These are phyloP conservation scores for Tetrax tetrax DNA, from an alignment of 2,113 vertebrate species.

Conservation along the genomic window DNA sequence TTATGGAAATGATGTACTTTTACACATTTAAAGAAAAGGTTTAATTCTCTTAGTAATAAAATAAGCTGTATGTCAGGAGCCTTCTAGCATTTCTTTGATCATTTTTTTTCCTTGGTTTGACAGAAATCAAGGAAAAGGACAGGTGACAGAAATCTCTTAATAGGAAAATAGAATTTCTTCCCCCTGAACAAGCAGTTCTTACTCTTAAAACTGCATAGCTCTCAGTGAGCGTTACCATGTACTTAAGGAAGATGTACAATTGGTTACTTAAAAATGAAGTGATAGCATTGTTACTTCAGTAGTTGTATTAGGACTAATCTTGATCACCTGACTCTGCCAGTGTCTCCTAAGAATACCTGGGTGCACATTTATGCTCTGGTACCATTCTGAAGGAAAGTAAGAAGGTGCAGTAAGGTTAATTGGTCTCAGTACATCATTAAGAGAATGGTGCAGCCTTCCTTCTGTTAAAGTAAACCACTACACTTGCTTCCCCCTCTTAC, in stretches of 20 bases:
- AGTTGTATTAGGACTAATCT: background rate
- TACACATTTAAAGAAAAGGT: background rate
- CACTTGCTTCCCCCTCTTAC: background rate
- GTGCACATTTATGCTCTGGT: background rate
- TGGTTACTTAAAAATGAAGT: background rate
- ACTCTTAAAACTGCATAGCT: background rate
- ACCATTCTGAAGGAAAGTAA: background rate
- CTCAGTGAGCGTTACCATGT: background rate
- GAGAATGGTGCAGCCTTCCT: background rate
- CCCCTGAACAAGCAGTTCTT: too few species aligned
- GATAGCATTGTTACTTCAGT: background rate
- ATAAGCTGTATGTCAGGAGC: background rate
- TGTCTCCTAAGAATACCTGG: background rate
- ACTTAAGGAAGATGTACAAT: background rate
- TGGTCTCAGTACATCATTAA: background rate
- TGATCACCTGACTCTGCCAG: background rate
- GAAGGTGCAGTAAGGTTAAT: background rate
- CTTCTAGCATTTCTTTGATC: background rate
- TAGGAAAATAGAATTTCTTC: too few species aligned
- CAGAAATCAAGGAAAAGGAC: background rate
- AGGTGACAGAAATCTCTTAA: too few species aligned
- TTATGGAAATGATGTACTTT: background rate
- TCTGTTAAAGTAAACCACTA: background rate
- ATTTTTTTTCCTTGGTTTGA: background rate
- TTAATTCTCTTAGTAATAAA: background rate